A percentile compares a stretch with the other conserved stretches of the same genome.
These are phyloP conservation scores for Brachionus angularis DNA, from an alignment of 1,140 invertebrate species.

Conservation along the genomic window DNA sequence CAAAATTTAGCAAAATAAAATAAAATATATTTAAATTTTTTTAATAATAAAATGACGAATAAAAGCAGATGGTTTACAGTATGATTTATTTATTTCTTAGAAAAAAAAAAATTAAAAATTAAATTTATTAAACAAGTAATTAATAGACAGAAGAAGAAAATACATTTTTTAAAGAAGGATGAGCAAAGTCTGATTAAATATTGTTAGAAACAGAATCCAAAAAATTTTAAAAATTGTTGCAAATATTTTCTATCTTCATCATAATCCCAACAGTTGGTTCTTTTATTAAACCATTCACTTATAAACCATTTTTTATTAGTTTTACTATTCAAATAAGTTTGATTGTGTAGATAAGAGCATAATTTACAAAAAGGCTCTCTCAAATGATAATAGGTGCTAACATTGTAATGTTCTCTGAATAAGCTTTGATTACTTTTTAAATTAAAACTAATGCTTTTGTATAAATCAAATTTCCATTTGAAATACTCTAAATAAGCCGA, in stretches of 20 bases:
- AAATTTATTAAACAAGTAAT: too few relatives aligned
- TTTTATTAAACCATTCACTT: constrained; percentile 9
- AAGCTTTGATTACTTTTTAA: background rate
- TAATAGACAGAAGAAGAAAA: too few relatives aligned
- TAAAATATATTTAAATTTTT: too few relatives aligned
- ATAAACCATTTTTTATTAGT: background rate
- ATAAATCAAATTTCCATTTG: constrained; percentile 33
- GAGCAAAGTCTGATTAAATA: too few relatives aligned
- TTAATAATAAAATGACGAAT: too few relatives aligned
- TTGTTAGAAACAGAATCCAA: background rate
- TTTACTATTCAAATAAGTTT: background rate
- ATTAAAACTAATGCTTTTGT: background rate
- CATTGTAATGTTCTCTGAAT: background rate
- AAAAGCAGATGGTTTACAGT: too few relatives aligned
- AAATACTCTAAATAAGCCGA: constrained; percentile 42
- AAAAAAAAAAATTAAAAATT: too few relatives aligned
- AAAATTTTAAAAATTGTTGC: too few relatives aligned
- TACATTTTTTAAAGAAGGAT: too few relatives aligned
- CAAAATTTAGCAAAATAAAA: too few relatives aligned
- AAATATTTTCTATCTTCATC: background rate
- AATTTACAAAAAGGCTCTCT: constrained; percentile 26
- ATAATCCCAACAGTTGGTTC: constrained; percentile 15
- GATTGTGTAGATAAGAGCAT: constrained; percentile 23
- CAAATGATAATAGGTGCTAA: background rate
- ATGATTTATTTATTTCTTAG: too few relatives aligned